phyloP scores from a whole-genome alignment of 2,888 invertebrate species.

The Temnothorax ravouxi region DNA sequence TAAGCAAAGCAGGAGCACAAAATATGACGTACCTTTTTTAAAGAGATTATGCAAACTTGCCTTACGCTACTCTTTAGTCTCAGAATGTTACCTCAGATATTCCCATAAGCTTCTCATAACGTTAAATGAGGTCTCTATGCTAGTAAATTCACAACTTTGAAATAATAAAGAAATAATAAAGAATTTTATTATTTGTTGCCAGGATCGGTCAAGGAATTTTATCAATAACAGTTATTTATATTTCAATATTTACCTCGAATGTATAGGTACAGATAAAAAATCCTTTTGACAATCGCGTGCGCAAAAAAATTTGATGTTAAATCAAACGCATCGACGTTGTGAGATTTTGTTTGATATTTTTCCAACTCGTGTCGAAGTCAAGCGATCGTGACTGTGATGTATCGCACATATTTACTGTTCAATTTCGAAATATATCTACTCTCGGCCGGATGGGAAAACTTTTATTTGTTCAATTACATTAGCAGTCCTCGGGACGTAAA shows the following conservation, averaged over 20 bases:
- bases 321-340: slow-evolving; percentile 28
- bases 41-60: slow-evolving; percentile 22
- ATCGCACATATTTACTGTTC: slow-evolving; percentile 64
- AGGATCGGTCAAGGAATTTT: not conserved
- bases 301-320: not conserved
- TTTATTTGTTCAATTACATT: slow-evolving; percentile 71
- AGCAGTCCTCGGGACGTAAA: slow-evolving; percentile 49
- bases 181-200: slow-evolving; percentile 4
- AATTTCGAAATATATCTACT: slow-evolving; percentile 58
- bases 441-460: slow-evolving; percentile 59
- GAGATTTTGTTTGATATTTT: slow-evolving; percentile 30
- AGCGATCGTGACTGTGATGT: slow-evolving; percentile 26
- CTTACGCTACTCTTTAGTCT: slow-evolving; percentile 8
- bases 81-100: slow-evolving; percentile 33
- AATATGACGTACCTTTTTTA: slow-evolving; percentile 8
- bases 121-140: not conserved
- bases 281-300: not conserved
- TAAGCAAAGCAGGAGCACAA: slow-evolving; percentile 5
- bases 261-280: not conserved
- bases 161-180: slow-evolving; percentile 25
- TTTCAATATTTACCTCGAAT: not conserved
- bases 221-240: not conserved
- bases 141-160: not conserved
- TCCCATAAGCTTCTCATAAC: slow-evolving; percentile 18
- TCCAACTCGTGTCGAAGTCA: slow-evolving; percentile 33